phyloP scores from a whole-genome alignment of 2,113 vertebrate genomes.

The Alces alces region DNA sequence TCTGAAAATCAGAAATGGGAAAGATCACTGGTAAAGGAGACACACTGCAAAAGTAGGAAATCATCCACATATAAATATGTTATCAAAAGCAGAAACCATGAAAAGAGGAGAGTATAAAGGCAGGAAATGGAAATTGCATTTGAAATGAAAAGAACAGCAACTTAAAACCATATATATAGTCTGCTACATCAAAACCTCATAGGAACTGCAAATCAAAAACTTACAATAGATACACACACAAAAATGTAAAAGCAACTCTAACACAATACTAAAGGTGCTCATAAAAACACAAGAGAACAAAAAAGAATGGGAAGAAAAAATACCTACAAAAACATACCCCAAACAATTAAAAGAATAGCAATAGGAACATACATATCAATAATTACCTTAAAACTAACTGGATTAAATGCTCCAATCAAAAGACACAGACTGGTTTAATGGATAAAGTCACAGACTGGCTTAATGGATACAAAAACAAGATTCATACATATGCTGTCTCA shows the following conservation, averaged over 20 bases:
- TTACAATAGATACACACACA: not conserved
- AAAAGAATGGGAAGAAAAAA: not conserved
- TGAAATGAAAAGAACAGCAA: not conserved
- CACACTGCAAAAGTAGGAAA: not conserved
- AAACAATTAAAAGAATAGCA: not conserved
- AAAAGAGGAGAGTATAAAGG: not conserved
- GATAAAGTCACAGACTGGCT: not conserved
- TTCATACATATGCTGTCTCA: not conserved
- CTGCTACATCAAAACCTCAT: not conserved
- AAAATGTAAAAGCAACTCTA: not conserved
- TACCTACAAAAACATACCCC: not conserved
- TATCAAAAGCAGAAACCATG: not conserved
- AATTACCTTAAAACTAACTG: not conserved
- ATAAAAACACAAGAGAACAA: not conserved
- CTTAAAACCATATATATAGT: not conserved
- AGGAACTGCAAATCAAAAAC: not conserved
- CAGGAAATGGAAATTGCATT: not conserved
- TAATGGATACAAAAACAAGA: not conserved
- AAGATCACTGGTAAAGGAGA: not conserved
- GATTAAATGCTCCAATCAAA: not conserved
- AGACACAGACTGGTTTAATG: not conserved
- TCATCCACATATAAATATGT: not conserved
- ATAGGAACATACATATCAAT: not conserved
- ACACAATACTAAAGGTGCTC: not conserved
- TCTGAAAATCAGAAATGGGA: not conserved